Base-by-base conservation (phyloP, 2,888 invertebrate genomes). In the Agapetus fuscipes region DNA sequence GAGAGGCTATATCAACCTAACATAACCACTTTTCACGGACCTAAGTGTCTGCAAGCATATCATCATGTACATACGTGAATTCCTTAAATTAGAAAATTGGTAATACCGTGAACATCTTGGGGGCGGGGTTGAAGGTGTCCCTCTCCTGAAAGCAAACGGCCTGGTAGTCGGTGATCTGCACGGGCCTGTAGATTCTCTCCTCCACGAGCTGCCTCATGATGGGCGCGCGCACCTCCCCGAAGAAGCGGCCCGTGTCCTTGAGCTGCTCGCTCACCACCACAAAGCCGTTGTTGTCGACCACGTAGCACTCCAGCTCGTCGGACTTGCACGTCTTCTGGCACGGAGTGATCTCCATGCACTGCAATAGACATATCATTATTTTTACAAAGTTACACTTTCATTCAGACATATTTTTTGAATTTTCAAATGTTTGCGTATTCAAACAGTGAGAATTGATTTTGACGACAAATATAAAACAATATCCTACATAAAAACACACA, bases 251-350 rank as follows among this genome's bases (percentile, higher is more conserved):
- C 1, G 86, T 85, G 43, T 86, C 76, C 25, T 63, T 69, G 1
- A 69, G 61, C 38, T 80, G 74, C 53, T 88, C 79, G 11, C 86
- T 83, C n/a, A 83, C 77, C 2, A 88, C 63, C 12, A 93, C 74
- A 66, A 84, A 94, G 3, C 89, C 94, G 55, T 91, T 88, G 59
- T 87, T 88, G 59, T 94, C 94, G 26, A 94, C 65, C 27, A 94
- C 71, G 55, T 79, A 93, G 54, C 93, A 93, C 45, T 83, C 81
- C 56, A 84, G 71, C 40, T 74, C 74, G 30, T 76, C 75, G 2
- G 79, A 74, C 25, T 68, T 71, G 53, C 81, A 81, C 0, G 77
- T 71, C 43, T 64, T 64, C n/a, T 59, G 47, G 49, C 78, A 78
- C 1, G 59, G 61, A 13, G 55, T 56, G 34, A 66, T 66, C 34